phyloP scores from a whole-genome alignment of 2,888 invertebrate genomes.

The Brachylomia viminalis region DNA sequence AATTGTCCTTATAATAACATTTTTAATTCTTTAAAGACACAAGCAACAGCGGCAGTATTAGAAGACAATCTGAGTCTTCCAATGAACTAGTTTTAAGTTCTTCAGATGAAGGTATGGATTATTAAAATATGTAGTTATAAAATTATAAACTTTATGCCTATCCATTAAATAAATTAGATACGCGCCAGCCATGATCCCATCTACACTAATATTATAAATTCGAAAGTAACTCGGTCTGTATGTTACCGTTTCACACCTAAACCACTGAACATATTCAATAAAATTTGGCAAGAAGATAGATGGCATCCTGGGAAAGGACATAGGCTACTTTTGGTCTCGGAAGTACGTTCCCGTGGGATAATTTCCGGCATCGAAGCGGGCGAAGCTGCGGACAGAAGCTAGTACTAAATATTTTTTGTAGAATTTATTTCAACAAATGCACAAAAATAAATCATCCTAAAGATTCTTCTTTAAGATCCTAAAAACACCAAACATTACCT shows the following conservation, averaged over 20 bases:
- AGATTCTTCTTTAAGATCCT: not conserved
- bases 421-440: not conserved
- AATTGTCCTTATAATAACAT: not conserved
- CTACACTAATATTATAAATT: too few relatives aligned
- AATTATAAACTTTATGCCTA: not conserved
- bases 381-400: too few relatives aligned
- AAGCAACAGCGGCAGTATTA: conserved; percentile 73
- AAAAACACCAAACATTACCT: not conserved
- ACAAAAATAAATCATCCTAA: too few relatives aligned
- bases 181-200: not conserved
- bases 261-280: too few relatives aligned
- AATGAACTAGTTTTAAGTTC: conserved; percentile 78
- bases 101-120: conserved; percentile 77
- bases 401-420: not conserved
- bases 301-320: too few relatives aligned
- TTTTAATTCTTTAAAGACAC: conserved; percentile 68
- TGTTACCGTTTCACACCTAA: too few relatives aligned
- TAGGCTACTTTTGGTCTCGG: too few relatives aligned
- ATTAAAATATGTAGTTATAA: not conserved
- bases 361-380: too few relatives aligned
- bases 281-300: too few relatives aligned
- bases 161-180: not conserved
- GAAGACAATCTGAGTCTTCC: conserved; percentile 70
- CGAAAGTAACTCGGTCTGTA: too few relatives aligned
- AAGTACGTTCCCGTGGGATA: too few relatives aligned